A percentile compares a stretch with the other conserved stretches of the same genome.
These are phyloP conservation scores for Prorops nasuta DNA, from an alignment of 1,140 invertebrate genomes.

Conservation along the genomic window DNA sequence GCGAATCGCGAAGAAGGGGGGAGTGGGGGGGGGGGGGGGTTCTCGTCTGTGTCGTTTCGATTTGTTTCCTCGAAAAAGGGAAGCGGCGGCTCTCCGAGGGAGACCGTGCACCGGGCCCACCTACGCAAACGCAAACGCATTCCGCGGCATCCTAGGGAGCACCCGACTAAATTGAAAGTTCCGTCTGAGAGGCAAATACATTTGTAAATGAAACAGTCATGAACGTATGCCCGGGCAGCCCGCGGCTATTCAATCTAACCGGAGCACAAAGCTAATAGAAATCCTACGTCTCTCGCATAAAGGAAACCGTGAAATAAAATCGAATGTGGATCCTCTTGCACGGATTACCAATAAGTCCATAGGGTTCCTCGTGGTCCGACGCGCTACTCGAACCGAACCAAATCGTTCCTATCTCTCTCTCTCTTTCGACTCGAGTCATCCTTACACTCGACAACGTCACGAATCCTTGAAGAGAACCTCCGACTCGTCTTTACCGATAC, in stretches of 20 bases:
- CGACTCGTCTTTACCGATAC: neutral
- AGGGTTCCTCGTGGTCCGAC: conserved; percentile 12
- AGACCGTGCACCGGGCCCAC: neutral
- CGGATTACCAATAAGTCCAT: conserved; percentile 35
- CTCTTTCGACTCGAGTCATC: too few relatives aligned
- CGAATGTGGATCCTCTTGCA: conserved; percentile 35
- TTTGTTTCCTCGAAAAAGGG: conserved; percentile 20
- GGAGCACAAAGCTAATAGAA: conserved; percentile 39
- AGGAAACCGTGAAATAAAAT: conserved; percentile 42
- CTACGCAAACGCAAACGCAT: conserved; percentile 8
- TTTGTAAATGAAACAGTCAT: conserved; percentile 54
- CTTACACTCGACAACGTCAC: too few relatives aligned
- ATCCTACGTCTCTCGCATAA: conserved; percentile 40
- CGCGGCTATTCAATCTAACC: conserved; percentile 40
- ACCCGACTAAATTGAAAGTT: conserved; percentile 54
- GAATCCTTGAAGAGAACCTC: too few relatives aligned
- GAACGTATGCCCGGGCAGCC: conserved; percentile 33
- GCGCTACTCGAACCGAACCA: conserved; percentile 10
- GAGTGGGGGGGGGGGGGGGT: neutral
- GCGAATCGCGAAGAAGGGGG: neutral
- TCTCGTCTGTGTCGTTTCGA: conserved; percentile 21
- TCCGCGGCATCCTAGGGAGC: conserved; percentile 25
- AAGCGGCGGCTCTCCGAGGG: neutral
- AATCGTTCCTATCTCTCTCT: neutral
- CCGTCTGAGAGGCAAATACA: conserved; percentile 51